These are phyloP conservation scores for Electrophaes corylata DNA, from an alignment of 2,888 invertebrate species.

Conservation along the genomic window DNA sequence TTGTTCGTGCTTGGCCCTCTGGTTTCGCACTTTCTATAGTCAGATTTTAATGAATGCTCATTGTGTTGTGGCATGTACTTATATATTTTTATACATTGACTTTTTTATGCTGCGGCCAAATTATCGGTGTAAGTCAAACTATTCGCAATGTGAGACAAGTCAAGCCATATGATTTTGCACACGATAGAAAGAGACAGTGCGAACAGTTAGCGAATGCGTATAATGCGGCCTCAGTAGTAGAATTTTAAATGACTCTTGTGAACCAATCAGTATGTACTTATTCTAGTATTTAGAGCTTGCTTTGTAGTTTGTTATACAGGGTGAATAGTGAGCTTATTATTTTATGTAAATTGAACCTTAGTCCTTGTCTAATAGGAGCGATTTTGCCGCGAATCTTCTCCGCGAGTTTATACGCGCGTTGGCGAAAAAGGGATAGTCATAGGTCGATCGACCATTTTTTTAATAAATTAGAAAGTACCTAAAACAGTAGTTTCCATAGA, in stretches of 20 bases:
- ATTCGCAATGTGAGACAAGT: not conserved
- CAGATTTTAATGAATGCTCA: not conserved
- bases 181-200: not conserved
- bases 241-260: not conserved
- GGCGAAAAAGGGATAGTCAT: no score
- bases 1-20: no score
- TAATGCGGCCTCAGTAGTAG: not conserved
- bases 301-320: conserved; percentile 20
- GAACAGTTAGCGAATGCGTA: not conserved
- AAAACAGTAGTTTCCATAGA: no score
- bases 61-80: conserved; percentile 16
- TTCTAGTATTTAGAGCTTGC: conserved; percentile 23
- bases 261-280: conserved; percentile 22
- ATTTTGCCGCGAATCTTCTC: no score
- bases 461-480: no score
- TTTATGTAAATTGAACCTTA: not conserved
- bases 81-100: conserved; percentile 1
- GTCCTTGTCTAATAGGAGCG: no score
- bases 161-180: not conserved
- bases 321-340: conserved; percentile 4
- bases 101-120: not conserved
- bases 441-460: no score
- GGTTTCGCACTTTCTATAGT: not conserved
- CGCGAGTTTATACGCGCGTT: no score
- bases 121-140: not conserved